Percentiles rank a stretch among this genome's conserved stretches.
Evolutionary conservation across 2,797 vertebrate species (phyloP).

Genomic region (Myoxocephalus aenaeus): DNA sequence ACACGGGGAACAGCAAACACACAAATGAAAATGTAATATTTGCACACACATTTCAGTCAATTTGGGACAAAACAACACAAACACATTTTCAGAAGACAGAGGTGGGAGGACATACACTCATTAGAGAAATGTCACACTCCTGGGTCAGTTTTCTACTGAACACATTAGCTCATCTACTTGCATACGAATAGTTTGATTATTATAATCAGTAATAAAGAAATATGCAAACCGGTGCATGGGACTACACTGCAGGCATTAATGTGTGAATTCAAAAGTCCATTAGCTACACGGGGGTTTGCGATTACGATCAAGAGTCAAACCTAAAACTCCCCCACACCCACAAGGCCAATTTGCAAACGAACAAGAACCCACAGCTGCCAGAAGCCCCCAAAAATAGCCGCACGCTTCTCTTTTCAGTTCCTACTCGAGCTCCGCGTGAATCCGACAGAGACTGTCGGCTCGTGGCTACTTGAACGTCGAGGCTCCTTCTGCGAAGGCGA

Average conservation of each 20-base stretch:
- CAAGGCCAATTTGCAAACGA: constrained; percentile 1
- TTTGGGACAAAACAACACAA: not conserved
- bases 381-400: constrained; percentile 61
- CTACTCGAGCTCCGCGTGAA: constrained; percentile 27
- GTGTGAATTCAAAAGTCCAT: not conserved
- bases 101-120: not conserved
- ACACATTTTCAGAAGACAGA: not conserved
- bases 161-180: not conserved
- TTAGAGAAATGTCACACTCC: not conserved
- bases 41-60: not conserved
- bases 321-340: constrained; percentile 6
- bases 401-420: constrained; percentile 22
- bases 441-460: constrained; percentile 23
- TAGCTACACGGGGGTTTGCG: not conserved
- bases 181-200: not conserved
- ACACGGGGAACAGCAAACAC: not conserved
- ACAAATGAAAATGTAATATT: not conserved
- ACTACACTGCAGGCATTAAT: not conserved
- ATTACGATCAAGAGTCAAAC: not conserved
- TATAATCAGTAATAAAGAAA: not conserved
- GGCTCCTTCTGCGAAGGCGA: not conserved
- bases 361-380: constrained; percentile 49
- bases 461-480: not conserved
- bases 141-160: not conserved
- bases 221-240: not conserved